These are phyloP conservation scores for Melolontha melolontha DNA, from an alignment of 2,888 invertebrate species.

Conservation along the genomic window DNA sequence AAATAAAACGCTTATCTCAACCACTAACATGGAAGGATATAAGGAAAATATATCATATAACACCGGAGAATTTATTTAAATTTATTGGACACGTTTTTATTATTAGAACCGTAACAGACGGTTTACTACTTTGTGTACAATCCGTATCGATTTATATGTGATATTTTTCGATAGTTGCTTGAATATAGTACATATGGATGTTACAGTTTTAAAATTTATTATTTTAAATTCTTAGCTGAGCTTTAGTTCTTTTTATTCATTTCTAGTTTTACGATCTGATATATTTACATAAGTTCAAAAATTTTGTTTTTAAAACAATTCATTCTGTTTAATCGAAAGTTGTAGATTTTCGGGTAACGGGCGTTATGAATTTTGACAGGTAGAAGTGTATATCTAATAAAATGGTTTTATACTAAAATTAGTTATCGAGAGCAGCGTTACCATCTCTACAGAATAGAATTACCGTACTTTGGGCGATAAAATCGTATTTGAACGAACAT, in stretches of 20 bases:
- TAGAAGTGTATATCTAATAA: too few relatives aligned
- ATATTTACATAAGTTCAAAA: slow-evolving; percentile 12
- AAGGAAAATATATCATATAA: slow-evolving; percentile 17
- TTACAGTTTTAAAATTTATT: slow-evolving; percentile 43
- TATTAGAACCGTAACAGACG: slow-evolving; percentile 26
- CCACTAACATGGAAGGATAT: slow-evolving; percentile 3
- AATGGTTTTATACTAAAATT: too few relatives aligned
- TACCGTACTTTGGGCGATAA: too few relatives aligned
- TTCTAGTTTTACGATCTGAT: slow-evolving; percentile 20
- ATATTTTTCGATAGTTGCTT: slow-evolving; percentile 42
- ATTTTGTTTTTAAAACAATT: background rate
- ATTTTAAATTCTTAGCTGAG: slow-evolving; percentile 38
- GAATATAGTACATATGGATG: slow-evolving; percentile 35
- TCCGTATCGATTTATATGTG: slow-evolving; percentile 38
- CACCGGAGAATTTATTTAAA: slow-evolving; percentile 18
- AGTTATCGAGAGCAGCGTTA: too few relatives aligned
- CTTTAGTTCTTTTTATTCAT: slow-evolving; percentile 40
- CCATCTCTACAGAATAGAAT: too few relatives aligned
- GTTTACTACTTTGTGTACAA: slow-evolving; percentile 46
- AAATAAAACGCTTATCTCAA: background rate
- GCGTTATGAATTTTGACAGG: too few relatives aligned
- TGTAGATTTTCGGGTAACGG: too few relatives aligned
- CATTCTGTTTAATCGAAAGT: background rate
- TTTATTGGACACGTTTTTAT: slow-evolving; percentile 24
- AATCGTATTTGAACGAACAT: too few relatives aligned